These are phyloP conservation scores for Chouioia cunea DNA, from an alignment of 2,888 invertebrate genomes.

Conservation along the genomic window DNA sequence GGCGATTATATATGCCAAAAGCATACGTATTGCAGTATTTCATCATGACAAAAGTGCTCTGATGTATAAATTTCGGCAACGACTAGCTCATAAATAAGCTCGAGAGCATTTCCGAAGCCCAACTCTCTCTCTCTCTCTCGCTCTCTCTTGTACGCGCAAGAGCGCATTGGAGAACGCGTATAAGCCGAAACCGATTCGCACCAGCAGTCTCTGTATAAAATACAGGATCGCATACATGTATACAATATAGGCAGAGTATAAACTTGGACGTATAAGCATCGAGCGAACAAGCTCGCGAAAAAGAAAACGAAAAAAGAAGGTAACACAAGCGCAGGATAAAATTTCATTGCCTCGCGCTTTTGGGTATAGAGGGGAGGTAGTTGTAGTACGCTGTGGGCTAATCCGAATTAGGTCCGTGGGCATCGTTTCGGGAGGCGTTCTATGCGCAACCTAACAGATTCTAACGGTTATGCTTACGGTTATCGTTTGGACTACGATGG, in stretches of 20 bases:
- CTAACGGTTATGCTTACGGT: conserved; percentile 64
- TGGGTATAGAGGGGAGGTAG: neutral
- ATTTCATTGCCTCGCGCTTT: conserved; percentile 27
- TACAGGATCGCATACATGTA: neutral
- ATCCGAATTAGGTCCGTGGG: conserved; percentile 38
- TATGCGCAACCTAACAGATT: conserved; percentile 60
- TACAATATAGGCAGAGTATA: no score
- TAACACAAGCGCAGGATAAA: conserved; percentile 19
- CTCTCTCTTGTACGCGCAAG: no score
- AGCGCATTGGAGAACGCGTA: conserved; percentile 1
- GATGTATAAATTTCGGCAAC: conserved; percentile 17
- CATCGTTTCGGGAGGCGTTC: conserved; percentile 13
- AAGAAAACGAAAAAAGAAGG: neutral
- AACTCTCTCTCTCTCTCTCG: neutral
- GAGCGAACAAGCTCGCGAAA: neutral
- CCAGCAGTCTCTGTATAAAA: conserved; percentile 7
- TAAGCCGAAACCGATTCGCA: conserved; percentile 11
- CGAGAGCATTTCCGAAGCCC: conserved; percentile 12
- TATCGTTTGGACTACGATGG: conserved; percentile 46
- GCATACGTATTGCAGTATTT: conserved; percentile 8
- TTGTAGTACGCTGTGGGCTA: conserved; percentile 11
- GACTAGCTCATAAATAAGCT: conserved; percentile 22
- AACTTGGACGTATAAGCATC: neutral
- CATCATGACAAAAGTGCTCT: conserved; percentile 15
- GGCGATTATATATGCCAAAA: no score